A percentile compares a stretch with the other conserved stretches of the same genome.
Evolutionary conservation across 2,113 vertebrate genomes (phyloP).

Genomic region (Agapornis roseicollis): DNA sequence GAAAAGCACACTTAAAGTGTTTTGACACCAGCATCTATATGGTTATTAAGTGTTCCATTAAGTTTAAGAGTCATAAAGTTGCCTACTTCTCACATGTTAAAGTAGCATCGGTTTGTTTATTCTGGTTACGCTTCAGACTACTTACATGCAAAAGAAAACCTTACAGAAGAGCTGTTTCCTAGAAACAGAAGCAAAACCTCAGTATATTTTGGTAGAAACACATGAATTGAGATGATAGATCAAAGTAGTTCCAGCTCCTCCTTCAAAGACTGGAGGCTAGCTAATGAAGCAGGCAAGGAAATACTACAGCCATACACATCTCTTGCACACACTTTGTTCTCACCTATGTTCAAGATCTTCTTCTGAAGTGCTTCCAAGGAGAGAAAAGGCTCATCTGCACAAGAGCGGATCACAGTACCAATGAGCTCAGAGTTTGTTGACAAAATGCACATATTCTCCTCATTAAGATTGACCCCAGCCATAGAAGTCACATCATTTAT

Average conservation of each 20-base stretch:
- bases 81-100: background rate
- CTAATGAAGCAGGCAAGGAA: background rate
- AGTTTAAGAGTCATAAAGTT: background rate
- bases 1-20: background rate
- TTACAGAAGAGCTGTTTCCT: background rate
- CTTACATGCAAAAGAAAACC: background rate
- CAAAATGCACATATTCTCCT: constrained; percentile 86
- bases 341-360: constrained; percentile 85
- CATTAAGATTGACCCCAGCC: constrained; percentile 90
- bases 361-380: constrained; percentile 72
- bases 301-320: background rate
- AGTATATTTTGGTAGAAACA: background rate
- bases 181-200: background rate
- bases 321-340: background rate
- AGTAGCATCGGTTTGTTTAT: background rate
- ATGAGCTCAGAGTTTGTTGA: constrained; percentile 77
- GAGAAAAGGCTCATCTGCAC: constrained; percentile 88
- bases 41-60: background rate
- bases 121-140: background rate
- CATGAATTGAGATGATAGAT: background rate
- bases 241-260: background rate
- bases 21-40: background rate
- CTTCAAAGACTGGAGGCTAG: background rate
- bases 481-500: constrained; percentile 95
- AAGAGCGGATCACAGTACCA: constrained; percentile 84